Evolutionary conservation across 2,797 vertebrate species (phyloP).

Genomic region (Lemur catta): DNA sequence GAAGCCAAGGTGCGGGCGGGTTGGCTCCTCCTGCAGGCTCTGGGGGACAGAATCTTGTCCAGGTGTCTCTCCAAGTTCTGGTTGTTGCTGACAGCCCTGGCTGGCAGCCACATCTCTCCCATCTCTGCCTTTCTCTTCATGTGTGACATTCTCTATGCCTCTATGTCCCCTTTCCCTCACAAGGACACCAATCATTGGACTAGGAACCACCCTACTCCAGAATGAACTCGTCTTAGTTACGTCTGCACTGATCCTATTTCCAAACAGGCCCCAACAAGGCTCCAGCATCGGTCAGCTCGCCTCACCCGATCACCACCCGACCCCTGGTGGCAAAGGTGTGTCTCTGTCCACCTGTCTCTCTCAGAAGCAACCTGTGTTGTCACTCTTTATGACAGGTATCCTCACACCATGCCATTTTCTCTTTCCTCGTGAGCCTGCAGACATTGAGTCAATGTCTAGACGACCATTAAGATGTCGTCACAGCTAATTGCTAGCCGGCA

Average conservation of each 20-base stretch:
- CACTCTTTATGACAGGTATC: no score
- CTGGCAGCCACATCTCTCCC: fast-evolving
- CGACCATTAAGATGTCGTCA: no score
- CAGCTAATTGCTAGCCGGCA: no score
- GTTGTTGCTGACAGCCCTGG: fast-evolving
- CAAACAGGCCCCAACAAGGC: neutral
- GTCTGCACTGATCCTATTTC: neutral
- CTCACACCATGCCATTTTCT: fast-evolving
- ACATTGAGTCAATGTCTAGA: no score
- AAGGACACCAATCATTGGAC: neutral
- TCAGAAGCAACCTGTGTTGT: neutral
- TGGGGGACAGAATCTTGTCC: neutral
- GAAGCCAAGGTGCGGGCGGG: neutral
- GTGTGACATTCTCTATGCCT: neutral
- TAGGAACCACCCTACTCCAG: neutral
- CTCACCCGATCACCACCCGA: no score
- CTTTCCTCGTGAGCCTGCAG: neutral
- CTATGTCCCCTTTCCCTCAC: neutral
- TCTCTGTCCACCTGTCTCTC: fast-evolving
- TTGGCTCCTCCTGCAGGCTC: fast-evolving
- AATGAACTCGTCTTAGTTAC: neutral
- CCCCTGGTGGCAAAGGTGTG: neutral
- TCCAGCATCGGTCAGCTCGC: fast-evolving
- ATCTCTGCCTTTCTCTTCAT: fast-evolving
- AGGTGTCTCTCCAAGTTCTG: no score